phyloP scores from a whole-genome alignment of 1,140 invertebrate species.

The Antheraea mylitta region DNA sequence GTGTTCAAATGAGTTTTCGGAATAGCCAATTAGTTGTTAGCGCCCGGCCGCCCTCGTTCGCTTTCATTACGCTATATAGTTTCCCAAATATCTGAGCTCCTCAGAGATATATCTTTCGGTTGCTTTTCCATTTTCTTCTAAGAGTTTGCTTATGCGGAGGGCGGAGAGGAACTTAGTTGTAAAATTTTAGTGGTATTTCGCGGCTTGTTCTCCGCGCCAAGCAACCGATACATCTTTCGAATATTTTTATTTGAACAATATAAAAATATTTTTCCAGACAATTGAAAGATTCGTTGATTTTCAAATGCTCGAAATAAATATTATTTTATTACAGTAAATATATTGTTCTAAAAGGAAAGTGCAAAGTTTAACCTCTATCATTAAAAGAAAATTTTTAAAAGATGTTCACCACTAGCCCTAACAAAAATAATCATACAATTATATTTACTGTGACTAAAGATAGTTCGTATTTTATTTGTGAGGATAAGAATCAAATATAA shows the following conservation, averaged over 20 bases:
- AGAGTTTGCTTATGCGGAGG: conserved; percentile 44
- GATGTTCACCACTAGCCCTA: no score
- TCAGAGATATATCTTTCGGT: conserved; percentile 67
- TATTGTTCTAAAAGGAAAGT: no score
- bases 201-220: conserved; percentile 34
- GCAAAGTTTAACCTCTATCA: no score
- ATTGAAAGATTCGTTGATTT: no score
- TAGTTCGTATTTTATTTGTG: no score
- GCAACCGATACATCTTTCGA: conserved; percentile 6
- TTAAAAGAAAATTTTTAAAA: no score
- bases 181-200: conserved; percentile 65
- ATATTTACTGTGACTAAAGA: no score
- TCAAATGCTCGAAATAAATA: no score
- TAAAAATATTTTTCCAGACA: conserved; percentile 6
- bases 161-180: conserved; percentile 52
- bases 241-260: conserved; percentile 26
- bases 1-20: conserved; percentile 78
- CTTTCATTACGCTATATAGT: conserved; percentile 78
- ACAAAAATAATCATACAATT: no score
- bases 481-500: no score
- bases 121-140: conserved; percentile 68
- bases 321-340: no score
- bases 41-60: conserved; percentile 71
- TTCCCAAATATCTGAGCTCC: conserved; percentile 72
- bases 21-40: conserved; percentile 79